Conservation (phyloP, 2,888 invertebrate genomes). For the Hypolimnas misippus region DNA sequence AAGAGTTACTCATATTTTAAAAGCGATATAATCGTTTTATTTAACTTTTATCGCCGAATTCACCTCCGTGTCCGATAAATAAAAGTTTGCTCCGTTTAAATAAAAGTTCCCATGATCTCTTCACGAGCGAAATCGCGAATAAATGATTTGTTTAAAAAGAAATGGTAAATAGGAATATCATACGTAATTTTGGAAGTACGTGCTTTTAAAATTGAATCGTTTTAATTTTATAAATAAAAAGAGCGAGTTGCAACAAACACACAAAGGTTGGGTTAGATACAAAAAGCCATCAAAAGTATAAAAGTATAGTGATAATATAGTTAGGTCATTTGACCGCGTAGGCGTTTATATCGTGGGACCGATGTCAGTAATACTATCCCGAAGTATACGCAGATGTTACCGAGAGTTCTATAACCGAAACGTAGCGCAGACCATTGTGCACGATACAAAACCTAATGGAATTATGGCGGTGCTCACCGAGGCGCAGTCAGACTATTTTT, state of each 20-base stretch:
- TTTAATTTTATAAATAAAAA: no score
- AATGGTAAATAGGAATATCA: not conserved
- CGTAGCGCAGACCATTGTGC: conserved; percentile 10
- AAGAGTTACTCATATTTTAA: not conserved
- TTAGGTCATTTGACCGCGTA: conserved; percentile 4
- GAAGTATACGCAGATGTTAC: conserved; percentile 17
- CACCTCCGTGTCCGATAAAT: not conserved
- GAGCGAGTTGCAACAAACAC: no score
- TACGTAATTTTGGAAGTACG: no score
- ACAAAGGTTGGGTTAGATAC: no score
- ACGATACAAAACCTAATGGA: conserved; percentile 16
- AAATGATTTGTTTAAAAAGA: not conserved
- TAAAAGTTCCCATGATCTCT: conserved; percentile 2
- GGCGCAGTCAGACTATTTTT: conserved; percentile 14
- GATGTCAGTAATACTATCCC: conserved; percentile 6
- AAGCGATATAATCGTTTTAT: not conserved
- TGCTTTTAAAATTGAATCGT: no score
- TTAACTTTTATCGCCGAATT: conserved; percentile 5
- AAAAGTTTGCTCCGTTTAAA: not conserved
- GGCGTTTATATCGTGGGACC: conserved; percentile 18
- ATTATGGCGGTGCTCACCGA: conserved; percentile 16
- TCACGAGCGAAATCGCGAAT: not conserved
- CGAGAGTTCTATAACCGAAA: conserved; percentile 14
- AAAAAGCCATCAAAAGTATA: not conserved
- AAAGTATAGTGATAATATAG: not conserved